phyloP scores from a whole-genome alignment of 2,113 vertebrate genomes.

The Brachyhypopomus gauderio region DNA sequence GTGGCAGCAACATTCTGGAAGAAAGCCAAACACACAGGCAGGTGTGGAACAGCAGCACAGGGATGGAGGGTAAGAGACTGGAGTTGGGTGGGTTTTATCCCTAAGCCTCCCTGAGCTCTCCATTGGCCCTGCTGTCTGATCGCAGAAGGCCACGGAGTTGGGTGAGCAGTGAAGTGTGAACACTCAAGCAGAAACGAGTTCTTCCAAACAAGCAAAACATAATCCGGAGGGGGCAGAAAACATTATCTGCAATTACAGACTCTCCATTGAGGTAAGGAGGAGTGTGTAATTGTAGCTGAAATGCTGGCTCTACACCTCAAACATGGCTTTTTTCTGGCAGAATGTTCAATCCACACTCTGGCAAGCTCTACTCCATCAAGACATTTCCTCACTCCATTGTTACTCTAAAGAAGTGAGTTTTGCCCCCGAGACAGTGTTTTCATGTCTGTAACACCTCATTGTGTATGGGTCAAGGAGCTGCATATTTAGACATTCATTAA shows the following conservation, averaged over 20 bases:
- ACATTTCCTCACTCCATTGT: constrained; percentile 62
- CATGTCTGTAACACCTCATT: constrained; percentile 63
- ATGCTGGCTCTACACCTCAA: constrained; percentile 63
- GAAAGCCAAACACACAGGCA: constrained; percentile 6
- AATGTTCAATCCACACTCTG: constrained; percentile 58
- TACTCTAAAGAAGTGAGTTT: constrained; percentile 49
- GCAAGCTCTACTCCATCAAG: constrained; percentile 62
- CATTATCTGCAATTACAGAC: constrained; percentile 54
- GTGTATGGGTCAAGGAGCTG: constrained; percentile 45
- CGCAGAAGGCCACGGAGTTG: not conserved
- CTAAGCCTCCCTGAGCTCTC: too few species aligned
- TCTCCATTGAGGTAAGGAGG: constrained; percentile 60
- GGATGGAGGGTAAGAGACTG: not conserved
- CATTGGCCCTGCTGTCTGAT: not conserved
- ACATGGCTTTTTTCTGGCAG: constrained; percentile 59
- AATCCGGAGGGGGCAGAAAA: constrained; percentile 11
- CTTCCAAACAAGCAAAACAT: not conserved
- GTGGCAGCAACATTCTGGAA: constrained; percentile 43
- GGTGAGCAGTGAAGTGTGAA: constrained; percentile 4
- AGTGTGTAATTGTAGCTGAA: constrained; percentile 62
- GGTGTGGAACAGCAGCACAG: not conserved
- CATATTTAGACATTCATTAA: constrained; percentile 55
- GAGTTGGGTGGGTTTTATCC: too few species aligned
- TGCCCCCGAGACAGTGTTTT: constrained; percentile 44
- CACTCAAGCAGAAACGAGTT: not conserved